Conservation (phyloP, 2,797 vertebrate genomes). For the Syngnathus rostellatus region DNA sequence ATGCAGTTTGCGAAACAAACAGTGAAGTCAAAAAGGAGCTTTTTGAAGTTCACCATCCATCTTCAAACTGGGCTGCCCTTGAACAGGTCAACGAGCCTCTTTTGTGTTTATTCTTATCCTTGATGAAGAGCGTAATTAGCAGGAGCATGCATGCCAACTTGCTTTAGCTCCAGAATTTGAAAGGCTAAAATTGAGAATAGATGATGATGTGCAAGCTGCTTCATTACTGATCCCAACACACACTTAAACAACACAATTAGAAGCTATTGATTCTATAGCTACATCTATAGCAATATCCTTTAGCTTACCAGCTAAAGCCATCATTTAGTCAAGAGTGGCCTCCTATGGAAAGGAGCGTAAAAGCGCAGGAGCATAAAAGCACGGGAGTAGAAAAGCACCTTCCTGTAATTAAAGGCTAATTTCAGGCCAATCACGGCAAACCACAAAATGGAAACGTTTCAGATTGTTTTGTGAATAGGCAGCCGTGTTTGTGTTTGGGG, state of each 20-base stretch:
- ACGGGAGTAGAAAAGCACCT: not conserved
- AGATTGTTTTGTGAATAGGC: no score
- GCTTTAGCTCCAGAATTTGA: slow-evolving; percentile 43
- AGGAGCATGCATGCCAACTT: slow-evolving; percentile 43
- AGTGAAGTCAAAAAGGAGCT: slow-evolving; percentile 2
- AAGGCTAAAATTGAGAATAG: slow-evolving; percentile 56
- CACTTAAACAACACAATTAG: no score
- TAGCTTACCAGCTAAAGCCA: no score
- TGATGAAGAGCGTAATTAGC: slow-evolving; percentile 68
- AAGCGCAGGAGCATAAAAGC: not conserved
- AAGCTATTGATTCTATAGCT: no score
- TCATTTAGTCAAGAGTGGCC: not conserved
- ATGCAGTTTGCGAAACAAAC: slow-evolving; percentile 15
- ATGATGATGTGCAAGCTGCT: slow-evolving; percentile 47
- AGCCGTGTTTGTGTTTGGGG: no score
- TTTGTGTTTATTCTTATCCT: slow-evolving; percentile 68
- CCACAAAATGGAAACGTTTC: not conserved
- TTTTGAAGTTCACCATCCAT: slow-evolving; percentile 55
- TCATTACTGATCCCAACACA: no score
- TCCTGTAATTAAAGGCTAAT: no score
- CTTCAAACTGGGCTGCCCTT: slow-evolving; percentile 51
- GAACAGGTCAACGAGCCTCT: slow-evolving; percentile 46
- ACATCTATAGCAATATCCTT: no score
- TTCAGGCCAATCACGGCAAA: not conserved
- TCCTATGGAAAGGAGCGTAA: not conserved